These are phyloP conservation scores for Mus pahari DNA, from an alignment of 2,113 vertebrate species.

Conservation along the genomic window DNA sequence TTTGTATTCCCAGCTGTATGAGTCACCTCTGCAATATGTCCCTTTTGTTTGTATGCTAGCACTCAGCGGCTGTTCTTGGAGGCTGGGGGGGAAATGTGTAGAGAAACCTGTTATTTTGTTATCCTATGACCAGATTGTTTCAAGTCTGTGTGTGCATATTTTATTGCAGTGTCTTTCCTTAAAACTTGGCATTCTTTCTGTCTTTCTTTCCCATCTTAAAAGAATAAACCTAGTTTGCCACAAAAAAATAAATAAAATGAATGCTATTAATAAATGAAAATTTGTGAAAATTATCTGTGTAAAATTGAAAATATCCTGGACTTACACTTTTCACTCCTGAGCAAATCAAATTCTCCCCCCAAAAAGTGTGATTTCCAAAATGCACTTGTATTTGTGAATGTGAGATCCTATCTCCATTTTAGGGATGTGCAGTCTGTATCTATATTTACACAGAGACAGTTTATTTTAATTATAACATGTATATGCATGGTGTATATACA, in stretches of 20 bases:
- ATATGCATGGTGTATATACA: constrained; percentile 31
- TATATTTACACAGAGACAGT: constrained; percentile 71
- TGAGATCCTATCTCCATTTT: constrained; percentile 46
- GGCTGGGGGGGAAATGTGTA: constrained; percentile 55
- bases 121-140: constrained; percentile 81
- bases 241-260: constrained; percentile 71
- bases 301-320: constrained; percentile 62
- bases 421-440: constrained; percentile 52
- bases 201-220: constrained; percentile 66
- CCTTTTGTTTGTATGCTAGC: constrained; percentile 74
- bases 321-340: constrained; percentile 11
- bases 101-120: constrained; percentile 82
- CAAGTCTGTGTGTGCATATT: constrained; percentile 81
- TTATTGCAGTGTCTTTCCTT: constrained; percentile 74
- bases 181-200: constrained; percentile 77
- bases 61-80: constrained; percentile 61
- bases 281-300: constrained; percentile 64
- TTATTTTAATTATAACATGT: constrained; percentile 70
- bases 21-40: constrained; percentile 79
- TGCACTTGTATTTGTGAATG: constrained; percentile 56
- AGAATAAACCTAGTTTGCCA: constrained; percentile 62
- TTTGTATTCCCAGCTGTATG: constrained; percentile 67
- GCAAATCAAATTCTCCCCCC: constrained; percentile 21
- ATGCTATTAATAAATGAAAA: constrained; percentile 74
- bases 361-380: constrained; percentile 42